Percentiles rank a stretch among this genome's conserved stretches.
Evolutionary conservation across 2,888 invertebrate genomes (phyloP).

Genomic region (Drosophila diplacantha): DNA sequence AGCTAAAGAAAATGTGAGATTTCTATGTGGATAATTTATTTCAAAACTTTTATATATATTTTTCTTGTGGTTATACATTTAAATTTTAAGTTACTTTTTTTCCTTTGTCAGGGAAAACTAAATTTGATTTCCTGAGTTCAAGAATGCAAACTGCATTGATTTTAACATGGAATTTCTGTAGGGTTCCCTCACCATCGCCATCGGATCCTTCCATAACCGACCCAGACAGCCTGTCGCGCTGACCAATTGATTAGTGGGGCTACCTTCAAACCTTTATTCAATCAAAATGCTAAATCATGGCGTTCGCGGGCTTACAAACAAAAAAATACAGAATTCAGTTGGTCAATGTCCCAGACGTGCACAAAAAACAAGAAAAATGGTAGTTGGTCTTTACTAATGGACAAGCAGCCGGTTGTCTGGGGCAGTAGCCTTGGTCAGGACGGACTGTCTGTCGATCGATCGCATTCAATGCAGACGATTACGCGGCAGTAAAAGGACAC

Average conservation of each 20-base stretch:
- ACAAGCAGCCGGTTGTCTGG: conserved; percentile 40
- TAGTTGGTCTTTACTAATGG: conserved; percentile 51
- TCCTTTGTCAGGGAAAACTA: not conserved
- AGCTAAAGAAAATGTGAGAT: fast-evolving
- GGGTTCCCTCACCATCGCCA: not conserved
- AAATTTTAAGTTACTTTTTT: not conserved
- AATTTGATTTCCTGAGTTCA: not conserved
- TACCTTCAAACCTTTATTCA: conserved; percentile 27
- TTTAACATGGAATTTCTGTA: not conserved
- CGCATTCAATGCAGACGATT: conserved; percentile 58
- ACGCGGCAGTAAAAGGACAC: conserved; percentile 48
- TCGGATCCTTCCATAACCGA: conserved; percentile 8
- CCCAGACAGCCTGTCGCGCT: conserved; percentile 49
- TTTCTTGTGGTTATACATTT: not conserved
- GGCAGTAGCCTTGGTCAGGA: conserved; percentile 27
- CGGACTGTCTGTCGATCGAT: conserved; percentile 47
- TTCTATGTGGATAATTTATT: not conserved
- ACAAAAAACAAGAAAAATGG: conserved; percentile 14
- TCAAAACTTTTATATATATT: not conserved
- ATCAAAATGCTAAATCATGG: conserved; percentile 57
- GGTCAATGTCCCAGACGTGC: conserved; percentile 57
- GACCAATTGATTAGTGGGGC: conserved; percentile 46
- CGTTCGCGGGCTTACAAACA: conserved; percentile 41
- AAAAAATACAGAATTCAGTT: conserved; percentile 49
- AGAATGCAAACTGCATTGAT: not conserved